phyloP scores from a whole-genome alignment of 2,113 vertebrate genomes.

The Phylloscopus whistleri region DNA sequence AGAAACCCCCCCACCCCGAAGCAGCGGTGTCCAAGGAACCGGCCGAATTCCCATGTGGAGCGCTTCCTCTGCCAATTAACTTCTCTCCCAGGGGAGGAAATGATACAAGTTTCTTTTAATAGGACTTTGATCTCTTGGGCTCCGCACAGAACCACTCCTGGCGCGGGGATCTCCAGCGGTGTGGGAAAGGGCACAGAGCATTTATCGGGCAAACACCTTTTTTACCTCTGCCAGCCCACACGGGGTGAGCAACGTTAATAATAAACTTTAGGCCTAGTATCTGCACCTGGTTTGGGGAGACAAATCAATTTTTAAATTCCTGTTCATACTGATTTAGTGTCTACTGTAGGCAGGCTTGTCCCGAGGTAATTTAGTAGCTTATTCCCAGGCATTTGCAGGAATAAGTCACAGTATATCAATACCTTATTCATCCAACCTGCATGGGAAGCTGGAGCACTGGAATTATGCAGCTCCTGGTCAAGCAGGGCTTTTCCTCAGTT shows the following conservation, averaged over 20 bases:
- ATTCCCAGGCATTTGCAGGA: not conserved
- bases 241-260: not conserved
- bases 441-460: not conserved
- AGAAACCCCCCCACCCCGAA: not conserved
- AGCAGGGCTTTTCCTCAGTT: not conserved
- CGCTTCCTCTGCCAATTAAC: not conserved
- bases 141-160: not conserved
- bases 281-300: not conserved
- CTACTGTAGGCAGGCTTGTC: not conserved
- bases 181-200: not conserved
- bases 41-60: not conserved
- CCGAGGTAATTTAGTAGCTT: not conserved
- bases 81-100: conserved; percentile 14
- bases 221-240: not conserved
- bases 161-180: not conserved
- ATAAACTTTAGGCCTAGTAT: not conserved
- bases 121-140: conserved; percentile 53
- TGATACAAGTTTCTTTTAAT: not conserved
- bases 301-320: not conserved
- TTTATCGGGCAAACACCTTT: not conserved
- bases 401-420: not conserved
- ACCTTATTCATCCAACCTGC: not conserved
- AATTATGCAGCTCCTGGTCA: not conserved
- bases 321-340: not conserved
- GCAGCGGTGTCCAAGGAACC: not conserved